Base-by-base conservation (phyloP, 2,113 vertebrate species). In the Butastur rufipennis region DNA sequence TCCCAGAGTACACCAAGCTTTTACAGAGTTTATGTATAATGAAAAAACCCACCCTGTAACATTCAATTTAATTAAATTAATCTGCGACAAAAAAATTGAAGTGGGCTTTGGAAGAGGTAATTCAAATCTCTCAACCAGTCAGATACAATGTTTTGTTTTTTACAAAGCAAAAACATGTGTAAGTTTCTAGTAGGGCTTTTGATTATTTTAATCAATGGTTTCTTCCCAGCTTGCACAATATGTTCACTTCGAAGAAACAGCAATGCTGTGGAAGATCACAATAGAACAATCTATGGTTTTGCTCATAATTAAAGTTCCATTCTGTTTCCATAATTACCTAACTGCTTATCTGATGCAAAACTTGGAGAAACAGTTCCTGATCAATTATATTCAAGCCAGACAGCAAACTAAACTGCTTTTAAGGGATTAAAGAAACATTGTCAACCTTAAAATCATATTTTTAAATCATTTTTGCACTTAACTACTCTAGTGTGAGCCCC, bases 311-410 rank as follows among this genome's bases (percentile, higher is more conserved):
- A 71, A 95, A 90, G 62, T 80, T 71, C 75, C 48, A 63, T 83
- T 93, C 83, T 93, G 55, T 91, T 95, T 88, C 75, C 38, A 14
- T 96, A 97, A 97, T 97, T 95, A 93, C 72, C 42, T 83, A 58
- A 56, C 71, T 77, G 80, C 43, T 85, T 93, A 96, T 92, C 93
- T 96, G 92, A 88, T 92, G 40, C 63, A 80, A 85, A 94, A 86
- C 53, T 62, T 25, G 5, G 38, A 63, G 70, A 90, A 95, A 65
- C 34, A 8, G 67, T 93, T 95, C 70, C 81, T 48, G 32, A 89
- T 84, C 36, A 62, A 36, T 78, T 96, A 40, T 90, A 65, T 92
- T 85, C 71, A 87, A 90, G 38, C 34, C 68, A 94, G 40, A 70
- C 45, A 62, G 32, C 52, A 88, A 96, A 88, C n/a, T 82, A 79